These are phyloP conservation scores for Hirtodrosophila cameraria DNA, from an alignment of 2,888 invertebrate species.

Conservation along the genomic window DNA sequence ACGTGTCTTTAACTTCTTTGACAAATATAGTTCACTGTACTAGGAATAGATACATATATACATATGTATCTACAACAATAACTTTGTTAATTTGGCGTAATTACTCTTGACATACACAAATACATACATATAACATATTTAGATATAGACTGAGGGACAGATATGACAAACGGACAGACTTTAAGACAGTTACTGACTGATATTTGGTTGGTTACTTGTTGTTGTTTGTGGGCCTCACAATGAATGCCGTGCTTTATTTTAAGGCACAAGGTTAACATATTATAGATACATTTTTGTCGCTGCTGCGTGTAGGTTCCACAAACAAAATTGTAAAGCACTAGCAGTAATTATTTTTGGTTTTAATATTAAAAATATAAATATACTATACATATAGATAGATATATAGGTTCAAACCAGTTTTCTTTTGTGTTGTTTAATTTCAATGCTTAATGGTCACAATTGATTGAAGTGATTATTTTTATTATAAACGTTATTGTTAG, in stretches of 20 bases:
- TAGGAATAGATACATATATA: constrained; percentile 19
- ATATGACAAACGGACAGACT: not conserved
- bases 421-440: constrained; percentile 60
- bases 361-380: constrained; percentile 55
- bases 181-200: constrained; percentile 28
- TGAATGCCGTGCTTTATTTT: constrained; percentile 76
- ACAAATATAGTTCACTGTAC: constrained; percentile 66
- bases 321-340: constrained; percentile 58
- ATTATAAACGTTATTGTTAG: constrained; percentile 46
- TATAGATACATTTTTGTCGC: constrained; percentile 25
- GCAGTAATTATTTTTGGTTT: constrained; percentile 69
- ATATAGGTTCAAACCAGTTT: constrained; percentile 67
- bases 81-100: constrained; percentile 68
- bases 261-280: constrained; percentile 70
- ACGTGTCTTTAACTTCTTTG: constrained; percentile 55
- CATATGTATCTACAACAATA: no score
- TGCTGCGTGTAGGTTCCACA: constrained; percentile 65
- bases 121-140: no score
- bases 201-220: constrained; percentile 25
- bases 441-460: constrained; percentile 71
- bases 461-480: constrained; percentile 67
- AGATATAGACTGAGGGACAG: no score
- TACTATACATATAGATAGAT: constrained; percentile 9
- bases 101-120: constrained; percentile 35
- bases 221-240: constrained; percentile 56